A percentile compares a stretch with the other conserved stretches of the same genome.
Evolutionary conservation across 2,113 vertebrate genomes (phyloP).

Genomic region (Platysteira castanea): DNA sequence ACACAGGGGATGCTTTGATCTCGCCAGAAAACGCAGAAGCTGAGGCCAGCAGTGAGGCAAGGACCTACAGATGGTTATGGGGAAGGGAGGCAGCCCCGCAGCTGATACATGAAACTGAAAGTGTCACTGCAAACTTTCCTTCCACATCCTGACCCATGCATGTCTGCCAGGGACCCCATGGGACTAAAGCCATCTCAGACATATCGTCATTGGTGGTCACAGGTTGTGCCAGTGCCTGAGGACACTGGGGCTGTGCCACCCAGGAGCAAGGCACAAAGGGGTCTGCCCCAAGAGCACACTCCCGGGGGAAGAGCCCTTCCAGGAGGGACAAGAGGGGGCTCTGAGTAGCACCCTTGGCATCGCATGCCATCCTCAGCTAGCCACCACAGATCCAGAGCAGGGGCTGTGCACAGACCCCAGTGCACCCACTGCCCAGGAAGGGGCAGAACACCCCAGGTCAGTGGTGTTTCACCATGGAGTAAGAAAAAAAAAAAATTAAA

Average conservation of each 20-base stretch:
- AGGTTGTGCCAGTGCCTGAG: neutral
- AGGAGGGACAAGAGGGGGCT: neutral
- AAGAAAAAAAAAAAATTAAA: neutral
- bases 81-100: neutral
- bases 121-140: neutral
- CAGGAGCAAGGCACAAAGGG: neutral
- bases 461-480: accelerated
- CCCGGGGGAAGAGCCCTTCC: accelerated
- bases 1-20: neutral
- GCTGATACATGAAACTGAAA: neutral
- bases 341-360: neutral
- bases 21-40: neutral
- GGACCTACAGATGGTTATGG: accelerated
- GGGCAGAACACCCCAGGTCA: neutral
- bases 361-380: accelerated
- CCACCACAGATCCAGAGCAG: neutral
- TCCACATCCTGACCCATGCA: neutral
- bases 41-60: neutral
- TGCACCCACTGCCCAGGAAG: accelerated
- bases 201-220: neutral
- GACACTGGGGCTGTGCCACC: neutral
- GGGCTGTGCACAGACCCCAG: neutral
- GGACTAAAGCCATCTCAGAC: neutral
- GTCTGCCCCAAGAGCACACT: neutral
- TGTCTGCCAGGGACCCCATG: neutral